These are phyloP conservation scores for Sebastes oblongus DNA, from an alignment of 2,797 vertebrate species.

Conservation along the genomic window DNA sequence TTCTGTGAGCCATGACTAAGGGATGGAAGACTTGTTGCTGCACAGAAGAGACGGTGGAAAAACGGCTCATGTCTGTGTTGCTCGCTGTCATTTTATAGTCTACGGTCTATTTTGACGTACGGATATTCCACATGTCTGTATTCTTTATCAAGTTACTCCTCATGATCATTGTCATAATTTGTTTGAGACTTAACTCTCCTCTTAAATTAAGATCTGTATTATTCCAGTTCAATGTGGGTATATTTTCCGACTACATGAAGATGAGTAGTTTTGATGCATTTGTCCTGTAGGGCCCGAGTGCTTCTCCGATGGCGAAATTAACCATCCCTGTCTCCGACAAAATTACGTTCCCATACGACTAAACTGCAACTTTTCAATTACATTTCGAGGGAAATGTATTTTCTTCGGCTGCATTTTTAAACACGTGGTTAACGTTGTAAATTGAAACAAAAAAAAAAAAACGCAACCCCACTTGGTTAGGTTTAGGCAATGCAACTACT, in stretches of 20 bases:
- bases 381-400: too few species aligned
- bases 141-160: not conserved
- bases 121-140: not conserved
- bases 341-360: too few species aligned
- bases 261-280: not conserved
- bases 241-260: not conserved
- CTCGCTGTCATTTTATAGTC: not conserved
- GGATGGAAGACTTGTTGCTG: slow-evolving; percentile 23
- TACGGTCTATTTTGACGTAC: not conserved
- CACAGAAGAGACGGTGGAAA: not conserved
- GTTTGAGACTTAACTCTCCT: not conserved
- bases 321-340: rapidly evolving
- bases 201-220: not conserved
- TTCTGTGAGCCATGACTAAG: slow-evolving; percentile 50
- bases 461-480: too few species aligned
- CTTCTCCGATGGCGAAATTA: not conserved
- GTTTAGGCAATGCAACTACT: too few species aligned
- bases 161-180: not conserved
- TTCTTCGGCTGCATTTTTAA: too few species aligned
- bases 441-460: too few species aligned
- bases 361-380: too few species aligned
- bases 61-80: not conserved
- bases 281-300: not conserved
- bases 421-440: too few species aligned
- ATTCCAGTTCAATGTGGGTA: not conserved